These are phyloP conservation scores for Desoria tigrina DNA, from an alignment of 2,888 invertebrate species.

Conservation along the genomic window DNA sequence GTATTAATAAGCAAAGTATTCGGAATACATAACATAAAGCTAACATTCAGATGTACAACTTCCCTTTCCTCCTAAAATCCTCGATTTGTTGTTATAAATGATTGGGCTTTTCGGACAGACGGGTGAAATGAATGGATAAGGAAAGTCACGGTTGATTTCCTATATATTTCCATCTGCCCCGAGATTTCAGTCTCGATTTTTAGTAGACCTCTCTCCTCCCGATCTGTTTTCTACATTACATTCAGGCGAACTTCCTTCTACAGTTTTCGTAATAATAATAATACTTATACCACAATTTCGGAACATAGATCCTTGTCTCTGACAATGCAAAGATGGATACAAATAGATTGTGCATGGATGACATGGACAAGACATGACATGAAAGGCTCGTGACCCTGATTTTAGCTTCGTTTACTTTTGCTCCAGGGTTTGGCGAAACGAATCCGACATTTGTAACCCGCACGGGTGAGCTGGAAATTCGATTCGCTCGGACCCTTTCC, in stretches of 20 bases:
- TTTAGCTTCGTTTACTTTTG: conserved; percentile 1
- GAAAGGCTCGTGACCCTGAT: conserved; percentile 10
- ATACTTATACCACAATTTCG: too few relatives aligned
- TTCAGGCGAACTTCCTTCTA: background rate
- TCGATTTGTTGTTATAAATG: too few relatives aligned
- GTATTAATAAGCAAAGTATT: too few relatives aligned
- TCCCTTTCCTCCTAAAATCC: too few relatives aligned
- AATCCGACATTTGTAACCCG: conserved; percentile 21
- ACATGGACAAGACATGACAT: conserved; percentile 10
- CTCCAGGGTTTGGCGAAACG: conserved; percentile 14
- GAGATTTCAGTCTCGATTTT: too few relatives aligned
- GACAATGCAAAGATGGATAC: background rate
- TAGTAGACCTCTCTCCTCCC: too few relatives aligned
- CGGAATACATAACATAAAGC: too few relatives aligned
- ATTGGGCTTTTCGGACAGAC: conserved; percentile 1
- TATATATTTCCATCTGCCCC: conserved; percentile 1
- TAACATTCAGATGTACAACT: too few relatives aligned
- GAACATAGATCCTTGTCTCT: too few relatives aligned
- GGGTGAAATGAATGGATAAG: conserved; percentile 1
- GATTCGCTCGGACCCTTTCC: conserved; percentile 20
- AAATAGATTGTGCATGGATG: background rate
- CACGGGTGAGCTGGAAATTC: conserved; percentile 17
- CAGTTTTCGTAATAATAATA: too few relatives aligned
- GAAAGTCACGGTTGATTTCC: conserved; percentile 13
- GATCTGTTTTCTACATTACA: conserved; percentile 3